Base-by-base conservation (phyloP, 53 echinoderm and acorn worm genomes). In the Holothuria scabra region DNA sequence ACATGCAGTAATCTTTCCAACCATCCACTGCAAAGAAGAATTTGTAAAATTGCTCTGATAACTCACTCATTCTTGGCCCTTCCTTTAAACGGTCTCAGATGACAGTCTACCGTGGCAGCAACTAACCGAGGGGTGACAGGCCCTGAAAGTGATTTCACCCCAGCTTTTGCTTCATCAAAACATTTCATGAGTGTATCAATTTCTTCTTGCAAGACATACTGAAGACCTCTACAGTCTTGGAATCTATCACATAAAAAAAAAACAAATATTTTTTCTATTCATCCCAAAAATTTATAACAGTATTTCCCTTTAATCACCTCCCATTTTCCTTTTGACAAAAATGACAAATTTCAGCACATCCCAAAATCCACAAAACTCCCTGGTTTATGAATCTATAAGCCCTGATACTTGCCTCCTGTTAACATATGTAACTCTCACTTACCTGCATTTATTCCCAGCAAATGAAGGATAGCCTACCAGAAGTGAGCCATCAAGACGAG, bases 81-180 rank as follows among this genome's bases (percentile, higher is more conserved):
- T 21, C 95, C 99, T 56, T 87, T 91, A 60, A 95, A 92, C 1
- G 97, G 97, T 52, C 99, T 87, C 30, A 95, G 87, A 76, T 99
- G 99, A 38, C 99, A 99, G 63, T 99, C 95, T 12, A 91, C 92
- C 18, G 91, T 90, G 46, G 88, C 76, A 21, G 85, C 83, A 8
- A 99, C 76, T 55, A 95, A 82, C 8, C 62, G 67, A 12, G 87
- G 86, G 21, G 86, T 86, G 12, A 92, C 76, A 23, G 81, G 88
- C 74, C 52, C 60, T 14, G n/a, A 23, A 28, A 78, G 78, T 71
- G 13, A 34, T 63, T 64, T 72, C 3, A 84, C 78, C 5, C 89
- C 89, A 8, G 78, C 76, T 69, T 79, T 84, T 8, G 89, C 89
- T 10, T 56, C 57, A 33, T 89, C 56, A 67, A 88, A 91, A 31